Percentiles rank a stretch among this genome's conserved stretches.
These are phyloP conservation scores for Phthorimaea operculella DNA, from an alignment of 1,140 invertebrate genomes.

Conservation along the genomic window DNA sequence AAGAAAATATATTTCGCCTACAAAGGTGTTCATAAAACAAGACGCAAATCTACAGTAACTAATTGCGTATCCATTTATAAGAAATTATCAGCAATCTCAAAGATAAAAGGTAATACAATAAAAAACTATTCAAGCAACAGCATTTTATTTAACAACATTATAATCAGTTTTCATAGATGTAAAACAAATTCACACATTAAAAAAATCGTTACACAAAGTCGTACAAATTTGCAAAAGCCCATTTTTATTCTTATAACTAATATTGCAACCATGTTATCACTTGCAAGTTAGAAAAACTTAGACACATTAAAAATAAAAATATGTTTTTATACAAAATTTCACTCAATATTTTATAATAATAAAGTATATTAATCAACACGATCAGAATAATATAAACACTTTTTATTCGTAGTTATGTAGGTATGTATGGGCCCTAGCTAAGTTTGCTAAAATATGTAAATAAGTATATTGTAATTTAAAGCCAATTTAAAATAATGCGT, in stretches of 20 bases:
- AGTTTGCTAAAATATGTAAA: background rate
- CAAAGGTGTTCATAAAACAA: too few species aligned
- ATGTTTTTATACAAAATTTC: slow-evolving; percentile 16
- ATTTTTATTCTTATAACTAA: slow-evolving; percentile 47
- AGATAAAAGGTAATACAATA: background rate
- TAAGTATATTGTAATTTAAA: background rate
- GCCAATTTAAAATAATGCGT: background rate
- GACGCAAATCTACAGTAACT: too few species aligned
- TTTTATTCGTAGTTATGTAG: background rate
- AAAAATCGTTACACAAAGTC: slow-evolving; percentile 15
- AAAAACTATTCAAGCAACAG: slow-evolving; percentile 41
- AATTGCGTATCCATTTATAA: too few species aligned
- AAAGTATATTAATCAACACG: too few species aligned
- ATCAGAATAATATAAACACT: slow-evolving; percentile 17
- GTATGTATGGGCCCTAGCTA: slow-evolving; percentile 2
- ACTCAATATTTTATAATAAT: too few species aligned
- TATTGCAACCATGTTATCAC: slow-evolving; percentile 64
- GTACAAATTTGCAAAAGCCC: slow-evolving; percentile 29
- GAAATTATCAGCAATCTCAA: too few species aligned
- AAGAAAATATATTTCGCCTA: too few species aligned
- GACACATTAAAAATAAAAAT: too few species aligned
- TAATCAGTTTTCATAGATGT: slow-evolving; percentile 20
- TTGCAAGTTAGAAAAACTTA: slow-evolving; percentile 31
- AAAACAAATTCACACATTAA: slow-evolving; percentile 16
- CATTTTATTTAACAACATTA: slow-evolving; percentile 51